Percentiles rank a stretch among this genome's conserved stretches.
These are phyloP conservation scores for Micronycteris hirsuta DNA, from an alignment of 2,113 vertebrate genomes.

Conservation along the genomic window DNA sequence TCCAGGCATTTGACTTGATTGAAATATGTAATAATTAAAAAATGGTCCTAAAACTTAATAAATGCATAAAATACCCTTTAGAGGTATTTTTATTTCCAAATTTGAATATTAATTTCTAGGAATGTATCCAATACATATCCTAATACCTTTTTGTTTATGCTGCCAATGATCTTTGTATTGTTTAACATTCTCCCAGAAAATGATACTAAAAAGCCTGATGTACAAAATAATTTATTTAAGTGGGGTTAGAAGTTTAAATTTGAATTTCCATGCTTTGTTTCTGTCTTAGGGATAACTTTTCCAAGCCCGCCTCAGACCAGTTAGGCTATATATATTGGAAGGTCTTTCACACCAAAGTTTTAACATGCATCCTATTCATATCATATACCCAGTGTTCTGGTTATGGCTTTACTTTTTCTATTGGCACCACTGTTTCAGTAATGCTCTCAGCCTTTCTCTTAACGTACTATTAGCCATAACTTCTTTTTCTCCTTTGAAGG, in stretches of 20 bases:
- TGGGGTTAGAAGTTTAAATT: conserved; percentile 44
- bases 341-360: not conserved
- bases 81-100: conserved; percentile 36
- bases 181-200: conserved; percentile 26
- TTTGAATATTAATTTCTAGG: conserved; percentile 51
- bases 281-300: not conserved
- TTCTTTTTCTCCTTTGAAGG: not conserved
- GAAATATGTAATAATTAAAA: conserved; percentile 3
- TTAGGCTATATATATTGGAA: not conserved
- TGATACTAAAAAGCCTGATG: not conserved
- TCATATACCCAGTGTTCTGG: not conserved
- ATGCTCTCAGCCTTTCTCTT: not conserved
- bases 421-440: not conserved
- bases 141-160: conserved; percentile 35
- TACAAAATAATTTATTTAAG: conserved; percentile 27
- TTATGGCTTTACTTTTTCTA: not conserved
- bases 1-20: conserved; percentile 20
- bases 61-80: conserved; percentile 15
- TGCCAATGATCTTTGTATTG: conserved; percentile 40
- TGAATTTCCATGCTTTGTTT: conserved; percentile 27
- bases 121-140: not conserved
- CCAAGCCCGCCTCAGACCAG: not conserved
- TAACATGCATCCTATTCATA: not conserved
- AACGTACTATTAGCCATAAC: not conserved
- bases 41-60: conserved; percentile 9